phyloP scores from a whole-genome alignment of 2,888 invertebrate genomes.

The Aricia artaxerxes region DNA sequence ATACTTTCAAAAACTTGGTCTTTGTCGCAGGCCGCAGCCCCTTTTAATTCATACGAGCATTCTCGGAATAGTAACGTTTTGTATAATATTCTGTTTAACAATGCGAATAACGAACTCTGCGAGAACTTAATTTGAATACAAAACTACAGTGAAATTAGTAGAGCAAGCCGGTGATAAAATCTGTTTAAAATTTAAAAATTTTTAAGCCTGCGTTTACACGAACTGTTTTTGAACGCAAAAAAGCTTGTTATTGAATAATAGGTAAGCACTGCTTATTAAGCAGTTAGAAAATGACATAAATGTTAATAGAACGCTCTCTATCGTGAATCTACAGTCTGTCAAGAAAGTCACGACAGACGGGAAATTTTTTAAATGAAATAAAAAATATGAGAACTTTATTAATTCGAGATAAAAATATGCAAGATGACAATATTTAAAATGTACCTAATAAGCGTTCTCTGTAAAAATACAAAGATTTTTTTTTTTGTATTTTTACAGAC shows the following conservation, averaged over 20 bases:
- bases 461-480: no score
- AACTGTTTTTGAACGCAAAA: neutral
- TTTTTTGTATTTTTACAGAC: no score
- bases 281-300: neutral
- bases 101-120: neutral
- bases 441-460: no score
- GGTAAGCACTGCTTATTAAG: neutral
- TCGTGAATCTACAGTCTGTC: no score
- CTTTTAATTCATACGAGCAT: neutral
- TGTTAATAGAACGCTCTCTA: no score
- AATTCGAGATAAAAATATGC: no score
- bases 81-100: neutral
- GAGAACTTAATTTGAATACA: conserved; percentile 11
- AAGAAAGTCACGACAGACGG: no score
- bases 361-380: no score
- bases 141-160: conserved; percentile 2
- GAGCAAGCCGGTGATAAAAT: conserved; percentile 9
- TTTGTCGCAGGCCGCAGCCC: no score
- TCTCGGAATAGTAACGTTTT: neutral
- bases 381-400: no score
- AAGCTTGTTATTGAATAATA: neutral
- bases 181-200: neutral
- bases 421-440: no score
- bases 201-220: neutral
- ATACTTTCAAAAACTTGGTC: no score